phyloP scores from a whole-genome alignment of 1,140 invertebrate species.

The Lordiphosa clarofinis region DNA sequence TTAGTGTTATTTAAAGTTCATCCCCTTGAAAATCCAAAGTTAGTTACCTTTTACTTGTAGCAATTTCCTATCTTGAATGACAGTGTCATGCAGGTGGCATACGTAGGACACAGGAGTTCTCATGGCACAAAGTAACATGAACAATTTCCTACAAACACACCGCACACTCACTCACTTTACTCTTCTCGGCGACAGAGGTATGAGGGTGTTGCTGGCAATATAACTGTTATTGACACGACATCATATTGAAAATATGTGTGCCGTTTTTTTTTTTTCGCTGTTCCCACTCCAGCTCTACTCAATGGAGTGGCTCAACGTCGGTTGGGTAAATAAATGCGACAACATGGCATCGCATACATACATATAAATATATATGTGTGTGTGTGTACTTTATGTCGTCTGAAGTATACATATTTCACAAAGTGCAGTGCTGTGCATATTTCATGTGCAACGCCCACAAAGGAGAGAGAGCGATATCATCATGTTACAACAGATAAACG shows the following conservation, averaged over 20 bases:
- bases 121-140: too few species aligned
- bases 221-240: constrained; percentile 74
- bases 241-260: constrained; percentile 69
- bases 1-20: too few species aligned
- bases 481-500: constrained; percentile 69
- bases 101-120: too few species aligned
- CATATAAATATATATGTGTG: constrained; percentile 3
- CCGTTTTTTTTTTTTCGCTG: constrained; percentile 24
- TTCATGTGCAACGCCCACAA: constrained; percentile 38
- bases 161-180: not conserved
- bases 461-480: constrained; percentile 49
- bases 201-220: constrained; percentile 35
- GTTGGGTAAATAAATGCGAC: constrained; percentile 69
- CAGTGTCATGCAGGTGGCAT: too few species aligned
- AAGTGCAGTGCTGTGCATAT: constrained; percentile 44
- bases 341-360: constrained; percentile 36
- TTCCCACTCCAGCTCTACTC: constrained; percentile 19
- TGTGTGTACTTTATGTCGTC: not conserved
- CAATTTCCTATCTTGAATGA: too few species aligned
- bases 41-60: too few species aligned
- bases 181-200: not conserved
- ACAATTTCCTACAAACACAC: too few species aligned
- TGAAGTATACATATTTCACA: constrained; percentile 30
- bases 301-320: constrained; percentile 15
- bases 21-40: too few species aligned